Base-by-base conservation (phyloP, 2,113 vertebrate genomes). In the Fulica atra region DNA sequence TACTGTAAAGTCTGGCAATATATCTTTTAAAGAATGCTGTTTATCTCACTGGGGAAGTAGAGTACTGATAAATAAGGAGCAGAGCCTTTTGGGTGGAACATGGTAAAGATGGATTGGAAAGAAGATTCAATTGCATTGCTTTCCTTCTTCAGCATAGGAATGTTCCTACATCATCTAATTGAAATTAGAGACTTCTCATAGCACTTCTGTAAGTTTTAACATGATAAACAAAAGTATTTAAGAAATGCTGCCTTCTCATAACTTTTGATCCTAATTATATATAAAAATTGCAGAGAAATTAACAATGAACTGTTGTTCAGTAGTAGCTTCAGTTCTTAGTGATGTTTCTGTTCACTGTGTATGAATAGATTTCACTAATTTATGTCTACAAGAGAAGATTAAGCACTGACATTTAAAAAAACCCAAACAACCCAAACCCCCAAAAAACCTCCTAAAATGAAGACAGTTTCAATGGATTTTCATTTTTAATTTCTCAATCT, bases 11-110 rank as follows among this genome's bases (percentile, higher is more conserved):
- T 80, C 89, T 93, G 56, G 65, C 91, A 64, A 85, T 93, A 89
- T 82, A 96, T 96, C 95, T 96, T 89, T 64, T 82, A 94, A 97
- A 96, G 87, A 93, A 95, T 96, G 96, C 82, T 93, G 85, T 97
- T 97, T 96, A 95, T 97, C 93, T 96, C 91, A 77, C 94, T 86
- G 84, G 76, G 86, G 80, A 97, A 97, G 57, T 31, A 81, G 81
- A 84, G 66, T 54, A 36, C 94, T 95, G 88, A 93, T 93, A 96
- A 96, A 97, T 95, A 94, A 86, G 86, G 87, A 92, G 40, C 72
- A 87, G 21, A 91, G 89, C n/a, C 56, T 91, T 90, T 95, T 66
- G 85, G 44, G 82, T 93, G 56, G 59, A 92, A 82, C 40, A 77
- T 72, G 60, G 61, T 76, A 74, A 89, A 95, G 81, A 89, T 2